phyloP scores from a whole-genome alignment of 2,888 invertebrate genomes.

The Ennomos quercinarius region DNA sequence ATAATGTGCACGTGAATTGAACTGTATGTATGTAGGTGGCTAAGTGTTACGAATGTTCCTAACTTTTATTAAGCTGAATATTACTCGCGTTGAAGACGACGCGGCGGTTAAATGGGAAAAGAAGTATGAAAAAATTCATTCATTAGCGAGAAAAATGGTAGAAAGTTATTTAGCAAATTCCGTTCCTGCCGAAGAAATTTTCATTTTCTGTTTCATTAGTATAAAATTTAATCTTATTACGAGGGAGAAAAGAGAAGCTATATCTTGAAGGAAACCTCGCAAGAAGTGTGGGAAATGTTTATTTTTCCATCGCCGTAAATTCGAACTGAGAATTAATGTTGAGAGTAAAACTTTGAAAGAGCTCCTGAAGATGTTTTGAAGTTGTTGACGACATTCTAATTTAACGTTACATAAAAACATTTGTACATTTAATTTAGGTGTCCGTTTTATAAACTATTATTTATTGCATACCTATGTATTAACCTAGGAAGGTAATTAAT shows the following conservation, averaged over 20 bases:
- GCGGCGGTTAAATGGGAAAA: constrained; percentile 39
- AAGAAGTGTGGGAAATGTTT: constrained; percentile 61
- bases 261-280: constrained; percentile 67
- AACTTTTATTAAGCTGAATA: constrained; percentile 35
- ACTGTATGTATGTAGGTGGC: background rate
- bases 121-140: constrained; percentile 54
- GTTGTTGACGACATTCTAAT: constrained; percentile 6
- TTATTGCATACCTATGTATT: too few relatives aligned
- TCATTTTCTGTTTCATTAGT: constrained; percentile 81
- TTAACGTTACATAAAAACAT: constrained; percentile 1
- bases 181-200: constrained; percentile 67
- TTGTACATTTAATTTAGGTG: too few relatives aligned
- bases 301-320: constrained; percentile 24
- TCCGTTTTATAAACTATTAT: too few relatives aligned
- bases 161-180: constrained; percentile 72
- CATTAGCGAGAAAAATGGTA: constrained; percentile 69
- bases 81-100: constrained; percentile 32
- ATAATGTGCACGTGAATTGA: constrained; percentile 11
- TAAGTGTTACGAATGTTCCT: constrained; percentile 21
- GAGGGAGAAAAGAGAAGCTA: constrained; percentile 60
- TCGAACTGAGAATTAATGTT: constrained; percentile 23
- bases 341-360: constrained; percentile 18
- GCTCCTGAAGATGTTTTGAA: constrained; percentile 6
- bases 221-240: constrained; percentile 79
- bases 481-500: too few relatives aligned